Conservation (phyloP, 2,113 vertebrate genomes). For the Glaucidium brasilianum region DNA sequence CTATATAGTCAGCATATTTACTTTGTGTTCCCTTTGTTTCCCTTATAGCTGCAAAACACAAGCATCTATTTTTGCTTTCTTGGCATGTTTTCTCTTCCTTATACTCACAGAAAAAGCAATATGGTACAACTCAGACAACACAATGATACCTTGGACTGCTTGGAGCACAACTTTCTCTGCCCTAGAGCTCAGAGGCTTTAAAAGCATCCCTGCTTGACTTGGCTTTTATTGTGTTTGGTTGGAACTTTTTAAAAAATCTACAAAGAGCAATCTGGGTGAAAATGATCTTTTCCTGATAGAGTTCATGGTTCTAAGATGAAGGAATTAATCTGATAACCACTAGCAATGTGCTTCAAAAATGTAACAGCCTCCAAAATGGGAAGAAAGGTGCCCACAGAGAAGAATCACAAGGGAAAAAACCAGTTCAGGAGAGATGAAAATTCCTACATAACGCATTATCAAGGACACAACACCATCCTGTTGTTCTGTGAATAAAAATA, state of each 20-base stretch:
- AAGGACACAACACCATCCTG: not conserved
- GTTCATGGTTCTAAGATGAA: not conserved
- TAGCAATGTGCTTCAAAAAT: not conserved
- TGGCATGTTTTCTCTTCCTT: not conserved
- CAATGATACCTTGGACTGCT: not conserved
- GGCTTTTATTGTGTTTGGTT: not conserved
- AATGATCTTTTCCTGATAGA: not conserved
- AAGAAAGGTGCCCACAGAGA: rapidly evolving
- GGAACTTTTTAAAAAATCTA: not conserved
- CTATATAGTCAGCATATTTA: not conserved
- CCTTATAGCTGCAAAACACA: not conserved
- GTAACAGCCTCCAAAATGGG: not conserved
- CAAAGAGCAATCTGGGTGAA: not conserved
- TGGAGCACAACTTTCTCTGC: not conserved
- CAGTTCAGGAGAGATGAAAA: not conserved
- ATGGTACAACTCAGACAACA: not conserved
- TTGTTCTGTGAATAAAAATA: not conserved
- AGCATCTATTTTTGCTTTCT: not conserved
- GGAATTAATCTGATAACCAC: not conserved
- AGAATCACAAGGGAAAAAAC: not conserved
- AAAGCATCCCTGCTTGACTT: not conserved
- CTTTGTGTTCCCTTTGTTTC: not conserved
- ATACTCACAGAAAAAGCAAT: not conserved
- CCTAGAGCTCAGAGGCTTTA: not conserved
- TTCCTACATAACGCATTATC: not conserved